These are phyloP conservation scores for Eurystomus glaucurus DNA, from an alignment of 2,797 vertebrate genomes.

Conservation along the genomic window DNA sequence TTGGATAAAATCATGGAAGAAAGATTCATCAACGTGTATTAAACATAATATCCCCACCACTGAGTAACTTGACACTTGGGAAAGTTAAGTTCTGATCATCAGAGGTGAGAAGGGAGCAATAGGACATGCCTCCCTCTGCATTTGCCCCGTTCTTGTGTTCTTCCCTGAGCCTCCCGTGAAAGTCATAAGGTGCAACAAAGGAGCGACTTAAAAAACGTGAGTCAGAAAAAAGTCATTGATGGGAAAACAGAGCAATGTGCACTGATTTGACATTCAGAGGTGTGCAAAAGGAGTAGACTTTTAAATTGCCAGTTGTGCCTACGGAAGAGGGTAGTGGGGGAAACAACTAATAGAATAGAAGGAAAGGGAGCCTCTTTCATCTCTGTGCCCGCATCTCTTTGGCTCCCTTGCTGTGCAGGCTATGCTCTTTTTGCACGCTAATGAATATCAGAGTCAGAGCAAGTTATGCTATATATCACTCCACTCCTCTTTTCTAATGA, in stretches of 20 bases:
- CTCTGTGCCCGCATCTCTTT: background rate
- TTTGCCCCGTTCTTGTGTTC: background rate
- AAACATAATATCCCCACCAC: background rate
- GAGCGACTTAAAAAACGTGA: background rate
- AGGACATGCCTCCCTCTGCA: background rate
- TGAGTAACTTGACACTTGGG: background rate
- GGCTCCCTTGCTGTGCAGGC: background rate
- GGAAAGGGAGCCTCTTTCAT: slow-evolving; percentile 15
- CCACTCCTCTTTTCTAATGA: slow-evolving; percentile 48
- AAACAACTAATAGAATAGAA: background rate
- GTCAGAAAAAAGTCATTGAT: background rate
- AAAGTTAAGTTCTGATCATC: background rate
- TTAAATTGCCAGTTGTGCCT: background rate
- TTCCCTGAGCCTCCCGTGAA: background rate
- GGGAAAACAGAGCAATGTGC: background rate
- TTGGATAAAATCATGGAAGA: background rate
- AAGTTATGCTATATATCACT: slow-evolving; percentile 15
- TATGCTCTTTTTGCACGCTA: slow-evolving; percentile 23
- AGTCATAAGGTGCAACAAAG: background rate
- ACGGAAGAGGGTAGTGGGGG: background rate
- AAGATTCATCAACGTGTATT: background rate
- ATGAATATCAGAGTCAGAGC: slow-evolving; percentile 34
- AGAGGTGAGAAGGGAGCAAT: background rate
- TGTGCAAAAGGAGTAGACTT: background rate
- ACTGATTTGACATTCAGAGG: background rate